phyloP scores from a whole-genome alignment of 2,113 vertebrate species.

The Turnix velox region DNA sequence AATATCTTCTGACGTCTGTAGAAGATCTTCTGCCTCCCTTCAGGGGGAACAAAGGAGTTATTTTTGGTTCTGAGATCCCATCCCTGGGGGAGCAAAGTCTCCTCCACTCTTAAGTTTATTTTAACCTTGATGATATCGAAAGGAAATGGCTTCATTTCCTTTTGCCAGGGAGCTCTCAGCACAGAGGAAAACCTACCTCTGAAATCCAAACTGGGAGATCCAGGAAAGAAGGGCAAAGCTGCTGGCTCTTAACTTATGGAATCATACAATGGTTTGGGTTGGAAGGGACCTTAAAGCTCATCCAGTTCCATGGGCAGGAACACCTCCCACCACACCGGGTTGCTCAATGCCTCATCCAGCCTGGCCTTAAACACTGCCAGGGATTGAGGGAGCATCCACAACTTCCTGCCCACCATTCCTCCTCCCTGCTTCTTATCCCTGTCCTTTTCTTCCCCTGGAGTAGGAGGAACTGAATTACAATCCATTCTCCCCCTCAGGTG shows the following conservation, averaged over 20 bases:
- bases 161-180: background rate
- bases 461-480: background rate
- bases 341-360: no score
- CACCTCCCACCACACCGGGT: no score
- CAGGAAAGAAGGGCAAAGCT: background rate
- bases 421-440: background rate
- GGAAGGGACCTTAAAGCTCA: no score
- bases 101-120: background rate
- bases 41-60: background rate
- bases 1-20: background rate
- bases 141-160: background rate
- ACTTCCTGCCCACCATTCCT: rapidly evolving
- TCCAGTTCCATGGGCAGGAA: no score
- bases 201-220: background rate
- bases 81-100: background rate
- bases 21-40: background rate
- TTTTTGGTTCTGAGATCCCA: background rate
- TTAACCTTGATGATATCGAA: rapidly evolving
- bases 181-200: background rate
- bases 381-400: no score
- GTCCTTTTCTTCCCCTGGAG: background rate
- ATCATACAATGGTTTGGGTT: no score
- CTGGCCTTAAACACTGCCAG: no score
- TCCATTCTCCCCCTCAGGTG: background rate
- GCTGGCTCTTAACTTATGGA: background rate